Base-by-base conservation (phyloP, 1,140 invertebrate genomes). In the Anoplolepis gracilipes region DNA sequence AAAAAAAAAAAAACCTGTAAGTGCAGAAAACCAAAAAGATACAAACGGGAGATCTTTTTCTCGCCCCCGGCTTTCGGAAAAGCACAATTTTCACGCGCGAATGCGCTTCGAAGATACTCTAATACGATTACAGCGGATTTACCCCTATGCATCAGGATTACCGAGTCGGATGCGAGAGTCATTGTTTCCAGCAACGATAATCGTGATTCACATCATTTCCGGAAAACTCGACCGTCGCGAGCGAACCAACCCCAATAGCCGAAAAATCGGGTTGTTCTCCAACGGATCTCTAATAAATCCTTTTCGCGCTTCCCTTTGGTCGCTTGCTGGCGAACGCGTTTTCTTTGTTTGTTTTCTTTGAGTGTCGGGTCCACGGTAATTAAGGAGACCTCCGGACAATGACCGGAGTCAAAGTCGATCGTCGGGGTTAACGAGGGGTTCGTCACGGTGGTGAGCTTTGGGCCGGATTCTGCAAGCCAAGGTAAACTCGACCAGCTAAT, bases 381-480 rank as follows among this genome's bases (percentile, higher is more conserved):
- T 92, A 88, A 92, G 91, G 89, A 85, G 88, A 89, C 82, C 69
- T 69, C 78, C 55, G 64, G 84, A 84, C 49, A 55, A 86, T 25
- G 76, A 82, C 69, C 76, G 30, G 85, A 91, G 85, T 79, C 90
- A 90, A 91, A 85, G 89, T 85, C 73, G 88, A 86, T 85, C 87
- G 85, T 85, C 49, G 85, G 82, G 88, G 91, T 93, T 92, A 92
- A 93, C 91, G 91, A 92, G 91, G 88, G 73, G 85, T 90, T 87
- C 91, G 90, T 88, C 90, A 90, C 84, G 86, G 76, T 28, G 88
- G 73, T 87, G 88, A 89, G 88, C 84, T 84, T 81, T 76, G 87
- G 88, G 19, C 53, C 88, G 88, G 89, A 86, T 90, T 90, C 70
- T 87, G 87, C 89, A 91, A 90, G 85, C 88, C 90, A 90, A 88